Conservation (phyloP, 2,888 invertebrate species). For the Aleiodes testaceus region DNA sequence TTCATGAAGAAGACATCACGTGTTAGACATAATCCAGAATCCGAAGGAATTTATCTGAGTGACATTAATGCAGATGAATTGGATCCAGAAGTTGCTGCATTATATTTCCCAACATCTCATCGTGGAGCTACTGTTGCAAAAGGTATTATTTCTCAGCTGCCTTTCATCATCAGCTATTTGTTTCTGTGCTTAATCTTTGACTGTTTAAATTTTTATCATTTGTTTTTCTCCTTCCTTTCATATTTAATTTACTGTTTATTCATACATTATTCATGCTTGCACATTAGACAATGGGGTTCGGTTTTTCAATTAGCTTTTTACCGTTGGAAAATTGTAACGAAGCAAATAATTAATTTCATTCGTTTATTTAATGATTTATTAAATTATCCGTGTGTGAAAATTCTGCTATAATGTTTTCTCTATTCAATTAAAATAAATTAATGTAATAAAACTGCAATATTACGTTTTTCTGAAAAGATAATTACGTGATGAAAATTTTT, state of each 20-base stretch:
- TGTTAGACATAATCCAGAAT: conserved; percentile 77
- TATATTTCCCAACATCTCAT: conserved; percentile 85
- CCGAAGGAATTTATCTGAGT: conserved; percentile 92
- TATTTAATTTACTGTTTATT: conserved; percentile 40
- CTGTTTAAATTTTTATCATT: conserved; percentile 32
- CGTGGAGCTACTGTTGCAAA: conserved; percentile 66
- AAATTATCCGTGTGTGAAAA: too few species aligned
- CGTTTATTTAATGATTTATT: too few species aligned
- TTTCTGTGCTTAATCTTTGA: background rate
- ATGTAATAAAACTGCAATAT: background rate
- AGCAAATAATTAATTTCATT: too few species aligned
- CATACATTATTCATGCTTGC: conserved; percentile 8
- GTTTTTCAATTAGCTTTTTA: background rate
- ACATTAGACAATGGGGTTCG: background rate
- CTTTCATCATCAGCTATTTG: background rate
- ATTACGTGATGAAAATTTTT: background rate
- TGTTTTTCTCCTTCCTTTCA: conserved; percentile 20
- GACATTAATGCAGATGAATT: conserved; percentile 91
- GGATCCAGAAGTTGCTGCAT: conserved; percentile 92
- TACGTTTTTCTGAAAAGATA: background rate
- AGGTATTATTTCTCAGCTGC: conserved; percentile 58
- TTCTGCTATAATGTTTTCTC: too few species aligned
- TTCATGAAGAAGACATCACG: conserved; percentile 87
- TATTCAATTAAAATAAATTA: too few species aligned
- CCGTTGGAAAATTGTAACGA: background rate